Conservation (phyloP, 2,888 invertebrate genomes). For the Dendrolimus houi region DNA sequence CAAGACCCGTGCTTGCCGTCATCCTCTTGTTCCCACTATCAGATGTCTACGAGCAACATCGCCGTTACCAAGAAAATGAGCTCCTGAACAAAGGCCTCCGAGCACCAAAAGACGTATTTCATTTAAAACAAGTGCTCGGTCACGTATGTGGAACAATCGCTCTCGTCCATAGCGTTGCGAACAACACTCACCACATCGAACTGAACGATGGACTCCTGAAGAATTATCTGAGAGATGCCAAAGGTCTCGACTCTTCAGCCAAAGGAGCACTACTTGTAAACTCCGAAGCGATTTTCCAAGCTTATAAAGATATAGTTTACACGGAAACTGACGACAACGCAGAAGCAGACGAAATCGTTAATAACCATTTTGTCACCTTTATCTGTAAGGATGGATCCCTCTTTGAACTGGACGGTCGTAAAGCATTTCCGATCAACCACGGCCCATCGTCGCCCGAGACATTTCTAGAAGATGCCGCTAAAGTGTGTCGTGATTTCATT, state of each 20-base stretch:
- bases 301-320: conserved; percentile 87
- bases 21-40: conserved; percentile 92
- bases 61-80: conserved; percentile 78
- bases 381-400: conserved; percentile 86
- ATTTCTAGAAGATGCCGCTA: conserved; percentile 88
- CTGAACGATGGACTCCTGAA: conserved; percentile 82
- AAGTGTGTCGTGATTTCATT: conserved; percentile 89
- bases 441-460: conserved; percentile 83
- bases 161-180: conserved; percentile 93
- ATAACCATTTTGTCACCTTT: conserved; percentile 93
- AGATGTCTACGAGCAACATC: conserved; percentile 83
- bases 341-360: conserved; percentile 79
- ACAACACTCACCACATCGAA: conserved; percentile 85
- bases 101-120: conserved; percentile 82
- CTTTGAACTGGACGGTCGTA: conserved; percentile 86
- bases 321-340: conserved; percentile 88
- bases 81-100: conserved; percentile 72
- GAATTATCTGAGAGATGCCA: conserved; percentile 82
- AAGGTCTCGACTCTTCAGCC: conserved; percentile 80
- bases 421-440: conserved; percentile 85
- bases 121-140: conserved; percentile 90
- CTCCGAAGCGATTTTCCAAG: conserved; percentile 81
- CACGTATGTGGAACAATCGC: conserved; percentile 98
- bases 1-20: conserved; percentile 89
- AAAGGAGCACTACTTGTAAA: conserved; percentile 85